Evolutionary conservation across 2,888 invertebrate species (phyloP).

Genomic region (Coronaproctus castanopsis): DNA sequence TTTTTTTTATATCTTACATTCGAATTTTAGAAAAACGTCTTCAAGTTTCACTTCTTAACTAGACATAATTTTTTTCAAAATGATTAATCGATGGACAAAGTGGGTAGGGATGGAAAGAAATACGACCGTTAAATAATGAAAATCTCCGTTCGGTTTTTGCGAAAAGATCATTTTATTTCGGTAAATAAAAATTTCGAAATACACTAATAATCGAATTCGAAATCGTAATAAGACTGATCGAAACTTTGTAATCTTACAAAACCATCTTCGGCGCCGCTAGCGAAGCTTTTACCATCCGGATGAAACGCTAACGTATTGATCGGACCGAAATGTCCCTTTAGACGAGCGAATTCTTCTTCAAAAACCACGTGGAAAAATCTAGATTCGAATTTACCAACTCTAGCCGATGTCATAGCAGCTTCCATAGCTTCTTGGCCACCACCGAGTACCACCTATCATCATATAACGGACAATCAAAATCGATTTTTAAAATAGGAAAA

Average conservation of each 20-base stretch:
- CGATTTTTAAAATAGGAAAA: neutral
- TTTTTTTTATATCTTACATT: too few relatives aligned
- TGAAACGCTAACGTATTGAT: conserved; percentile 97
- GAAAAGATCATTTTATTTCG: too few relatives aligned
- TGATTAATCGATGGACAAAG: too few relatives aligned
- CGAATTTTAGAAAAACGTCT: too few relatives aligned
- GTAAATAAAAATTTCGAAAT: too few relatives aligned
- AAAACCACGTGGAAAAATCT: conserved; percentile 85
- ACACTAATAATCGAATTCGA: conserved; percentile 62
- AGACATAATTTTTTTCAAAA: too few relatives aligned
- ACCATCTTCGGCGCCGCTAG: conserved; percentile 97
- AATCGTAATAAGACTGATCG: conserved; percentile 90
- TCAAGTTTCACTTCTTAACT: too few relatives aligned
- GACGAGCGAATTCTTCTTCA: conserved; percentile 87
- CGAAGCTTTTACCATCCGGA: conserved; percentile 90
- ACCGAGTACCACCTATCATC: conserved; percentile 71
- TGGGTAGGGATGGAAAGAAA: too few relatives aligned
- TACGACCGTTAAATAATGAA: too few relatives aligned
- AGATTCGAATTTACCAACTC: conserved; percentile 92
- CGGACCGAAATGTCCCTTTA: conserved; percentile 99
- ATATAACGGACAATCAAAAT: conserved; percentile 17
- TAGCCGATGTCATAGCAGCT: conserved; percentile 82
- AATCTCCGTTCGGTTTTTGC: too few relatives aligned
- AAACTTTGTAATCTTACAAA: conserved; percentile 89
- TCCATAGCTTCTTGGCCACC: conserved; percentile 99